Base-by-base conservation (phyloP, 2,888 invertebrate species). In the Sminthurinus aureus region DNA sequence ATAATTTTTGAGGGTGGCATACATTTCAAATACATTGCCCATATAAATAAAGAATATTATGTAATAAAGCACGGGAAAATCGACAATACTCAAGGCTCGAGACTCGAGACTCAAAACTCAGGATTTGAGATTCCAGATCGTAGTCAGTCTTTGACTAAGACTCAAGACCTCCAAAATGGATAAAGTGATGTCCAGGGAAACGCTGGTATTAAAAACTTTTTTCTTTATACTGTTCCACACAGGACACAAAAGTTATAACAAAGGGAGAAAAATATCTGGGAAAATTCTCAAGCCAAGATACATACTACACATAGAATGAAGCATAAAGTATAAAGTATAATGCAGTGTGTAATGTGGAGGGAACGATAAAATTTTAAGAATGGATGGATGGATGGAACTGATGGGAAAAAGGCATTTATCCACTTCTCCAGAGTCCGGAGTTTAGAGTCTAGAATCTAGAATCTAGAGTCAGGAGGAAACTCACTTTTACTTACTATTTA, bases 241-340 rank as follows among this genome's bases (percentile, higher is more conserved):
- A 38, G 38, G 38, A 38, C 38, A 38, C 38, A 38, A 38, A 1
- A 1, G 38, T 38, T 38, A 6, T 38, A 71, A 80, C 51, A 81
- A 81, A 66, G 26, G 67, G 51, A 64, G 20, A 81, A 22, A 74
- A 20, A 82, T 79, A 83, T 83, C 83, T 83, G 83, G 83, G 83
- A 83, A 83, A 83, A 83, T 83, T 83, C 83, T 79, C 83, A 83
- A 83, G 83, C 50, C 58, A 58, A 58, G 58, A 18, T 58, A 58
- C 58, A 58, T 13, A 52, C n/a, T 38, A 38, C 6, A 38, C 38
- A 38, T 38, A 38, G 6, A 6, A 38, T 38, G 6, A 38, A 6
- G 38, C 38, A 38, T 6, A 38, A 38, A 38, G 38, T 4, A 6
- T 38, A 38, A 6, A 38, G n/a, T 38, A 38, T 38, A 4, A 38